Evolutionary conservation across 37 sponge, comb jelly and placozoan species (phyloP).

Genomic region (Beroe forskalii): DNA sequence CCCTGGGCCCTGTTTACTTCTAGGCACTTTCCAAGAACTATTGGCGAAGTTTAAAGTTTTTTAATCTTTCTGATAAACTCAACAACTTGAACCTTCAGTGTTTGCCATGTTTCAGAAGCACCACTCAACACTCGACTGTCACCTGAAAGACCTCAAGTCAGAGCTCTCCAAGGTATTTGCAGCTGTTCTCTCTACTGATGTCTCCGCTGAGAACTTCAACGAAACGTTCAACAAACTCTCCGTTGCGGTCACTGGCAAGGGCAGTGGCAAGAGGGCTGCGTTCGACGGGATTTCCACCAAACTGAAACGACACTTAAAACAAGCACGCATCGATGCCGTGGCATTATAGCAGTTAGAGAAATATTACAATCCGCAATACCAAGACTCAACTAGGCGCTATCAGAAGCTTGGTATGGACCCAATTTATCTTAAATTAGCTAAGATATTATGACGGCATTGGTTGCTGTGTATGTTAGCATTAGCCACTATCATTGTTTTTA

Average conservation of each 20-base stretch:
- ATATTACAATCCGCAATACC: not conserved
- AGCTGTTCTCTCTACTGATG: constrained; percentile 17
- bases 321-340: constrained; percentile 13
- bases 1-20: too few species aligned
- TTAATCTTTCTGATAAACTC: too few species aligned
- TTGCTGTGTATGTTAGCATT: too few species aligned
- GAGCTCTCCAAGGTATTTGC: constrained; percentile 52
- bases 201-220: constrained; percentile 33
- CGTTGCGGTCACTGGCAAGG: constrained; percentile 3
- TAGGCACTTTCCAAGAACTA: too few species aligned
- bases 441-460: constrained; percentile 11
- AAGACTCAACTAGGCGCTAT: not conserved
- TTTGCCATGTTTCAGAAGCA: too few species aligned
- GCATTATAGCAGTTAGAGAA: constrained; percentile 53
- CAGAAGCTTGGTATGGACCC: constrained; percentile 45
- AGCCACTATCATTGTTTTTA: too few species aligned
- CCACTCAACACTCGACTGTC: constrained; percentile 35
- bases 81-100: too few species aligned
- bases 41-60: too few species aligned
- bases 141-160: constrained; percentile 27
- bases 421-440: not conserved
- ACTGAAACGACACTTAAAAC: constrained; percentile 28
- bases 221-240: constrained; percentile 63
- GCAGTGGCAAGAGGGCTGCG: not conserved
- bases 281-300: constrained; percentile 26